Conservation (phyloP, 2,113 vertebrate species). For the Pogonocichla stellata region DNA sequence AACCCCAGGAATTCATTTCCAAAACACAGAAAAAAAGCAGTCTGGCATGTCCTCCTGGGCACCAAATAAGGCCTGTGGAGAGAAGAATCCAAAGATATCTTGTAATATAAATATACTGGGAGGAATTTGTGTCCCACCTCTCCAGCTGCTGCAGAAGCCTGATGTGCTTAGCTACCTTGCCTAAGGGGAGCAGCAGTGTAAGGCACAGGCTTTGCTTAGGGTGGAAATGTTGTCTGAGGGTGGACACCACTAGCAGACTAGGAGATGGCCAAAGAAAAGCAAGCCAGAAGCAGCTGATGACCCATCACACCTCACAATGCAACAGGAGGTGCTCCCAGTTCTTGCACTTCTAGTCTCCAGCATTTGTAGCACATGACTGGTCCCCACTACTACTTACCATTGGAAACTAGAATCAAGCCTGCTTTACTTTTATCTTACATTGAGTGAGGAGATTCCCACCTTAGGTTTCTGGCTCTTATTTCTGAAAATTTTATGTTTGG, state of each 20-base stretch:
- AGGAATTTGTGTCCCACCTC: background rate
- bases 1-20: background rate
- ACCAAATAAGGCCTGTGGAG: background rate
- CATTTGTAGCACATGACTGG: background rate
- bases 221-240: background rate
- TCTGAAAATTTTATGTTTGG: background rate
- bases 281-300: background rate
- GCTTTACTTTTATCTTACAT: background rate
- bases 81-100: background rate
- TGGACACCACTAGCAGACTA: background rate
- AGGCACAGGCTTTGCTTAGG: background rate
- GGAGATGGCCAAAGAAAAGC: background rate
- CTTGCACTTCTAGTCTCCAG: background rate
- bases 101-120: background rate
- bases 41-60: background rate
- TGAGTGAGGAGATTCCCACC: background rate
- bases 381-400: background rate
- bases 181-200: background rate
- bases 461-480: background rate
- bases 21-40: background rate
- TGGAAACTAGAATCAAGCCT: background rate
- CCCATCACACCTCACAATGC: background rate
- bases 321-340: background rate
- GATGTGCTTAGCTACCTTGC: too few species aligned
- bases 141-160: background rate